A percentile compares a stretch with the other conserved stretches of the same genome.
Conservation (phyloP, 2,797 vertebrate genomes). For the Amblyraja radiata region DNA sequence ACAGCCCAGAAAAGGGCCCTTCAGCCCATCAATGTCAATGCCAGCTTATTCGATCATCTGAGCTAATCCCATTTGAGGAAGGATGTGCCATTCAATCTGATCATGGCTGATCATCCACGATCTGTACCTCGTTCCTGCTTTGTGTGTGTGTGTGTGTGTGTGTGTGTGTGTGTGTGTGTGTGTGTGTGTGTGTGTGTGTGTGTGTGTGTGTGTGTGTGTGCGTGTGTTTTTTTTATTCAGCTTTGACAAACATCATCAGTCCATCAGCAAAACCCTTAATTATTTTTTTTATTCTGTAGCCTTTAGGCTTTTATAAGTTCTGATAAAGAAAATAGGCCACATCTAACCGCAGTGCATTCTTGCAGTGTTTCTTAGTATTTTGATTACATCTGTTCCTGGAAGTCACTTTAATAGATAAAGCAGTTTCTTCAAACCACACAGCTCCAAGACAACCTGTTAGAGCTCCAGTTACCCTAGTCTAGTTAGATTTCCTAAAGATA, state of each 20-base stretch:
- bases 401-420: conserved; percentile 24
- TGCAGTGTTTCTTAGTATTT: conserved; percentile 28
- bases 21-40: too few relatives aligned
- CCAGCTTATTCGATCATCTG: too few relatives aligned
- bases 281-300: background rate
- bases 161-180: background rate
- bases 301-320: background rate
- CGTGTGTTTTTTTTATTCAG: background rate
- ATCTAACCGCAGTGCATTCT: conserved; percentile 5
- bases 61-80: too few relatives aligned
- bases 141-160: too few relatives aligned
- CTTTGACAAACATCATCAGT: background rate
- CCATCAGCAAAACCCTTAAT: background rate
- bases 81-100: too few relatives aligned
- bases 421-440: conserved; percentile 5
- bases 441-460: background rate
- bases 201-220: too few relatives aligned
- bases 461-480: background rate
- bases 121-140: too few relatives aligned
- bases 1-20: too few relatives aligned
- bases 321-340: conserved; percentile 28
- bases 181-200: background rate
- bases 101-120: too few relatives aligned
- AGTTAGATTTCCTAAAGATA: background rate
- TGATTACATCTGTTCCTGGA: conserved; percentile 32